Evolutionary conservation across 1,140 invertebrate species (phyloP).

Genomic region (Aphelenchoides besseyi): DNA sequence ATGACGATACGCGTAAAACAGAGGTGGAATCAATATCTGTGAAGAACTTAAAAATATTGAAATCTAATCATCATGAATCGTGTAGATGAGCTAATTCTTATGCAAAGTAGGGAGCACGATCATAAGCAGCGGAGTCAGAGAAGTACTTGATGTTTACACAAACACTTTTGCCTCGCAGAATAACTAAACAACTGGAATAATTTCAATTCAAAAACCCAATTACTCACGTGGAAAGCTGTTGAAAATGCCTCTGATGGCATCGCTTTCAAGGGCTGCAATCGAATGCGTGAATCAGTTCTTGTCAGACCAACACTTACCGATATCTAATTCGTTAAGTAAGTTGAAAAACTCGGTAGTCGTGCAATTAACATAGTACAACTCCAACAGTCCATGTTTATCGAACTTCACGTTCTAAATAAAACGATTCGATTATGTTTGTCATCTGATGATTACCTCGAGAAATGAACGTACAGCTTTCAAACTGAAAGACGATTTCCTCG

Average conservation of each 20-base stretch:
- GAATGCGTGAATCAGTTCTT: not conserved
- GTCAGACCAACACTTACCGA: not conserved
- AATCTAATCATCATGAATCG: too few species aligned
- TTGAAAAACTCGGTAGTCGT: constrained; percentile 10
- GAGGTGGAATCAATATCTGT: too few species aligned
- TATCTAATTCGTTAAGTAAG: not conserved
- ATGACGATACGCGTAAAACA: too few species aligned
- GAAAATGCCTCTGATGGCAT: not conserved
- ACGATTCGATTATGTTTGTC: not conserved
- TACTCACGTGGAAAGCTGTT: not conserved
- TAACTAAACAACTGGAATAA: not conserved
- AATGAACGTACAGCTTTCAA: not conserved
- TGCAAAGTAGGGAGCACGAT: too few species aligned
- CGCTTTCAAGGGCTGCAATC: not conserved
- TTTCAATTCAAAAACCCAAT: not conserved
- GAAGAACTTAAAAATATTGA: too few species aligned
- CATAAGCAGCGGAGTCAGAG: not conserved
- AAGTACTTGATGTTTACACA: constrained; percentile 16
- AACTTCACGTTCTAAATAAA: constrained; percentile 5
- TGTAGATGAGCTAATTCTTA: too few species aligned
- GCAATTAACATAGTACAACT: constrained; percentile 8
- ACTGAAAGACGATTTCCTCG: not conserved
- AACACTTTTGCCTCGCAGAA: not conserved
- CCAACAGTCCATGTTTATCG: not conserved
- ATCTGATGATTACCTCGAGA: not conserved